Percentiles rank a stretch among this genome's conserved stretches.
Conservation (phyloP, 1,140 invertebrate species). For the Ceratitis capitata region DNA sequence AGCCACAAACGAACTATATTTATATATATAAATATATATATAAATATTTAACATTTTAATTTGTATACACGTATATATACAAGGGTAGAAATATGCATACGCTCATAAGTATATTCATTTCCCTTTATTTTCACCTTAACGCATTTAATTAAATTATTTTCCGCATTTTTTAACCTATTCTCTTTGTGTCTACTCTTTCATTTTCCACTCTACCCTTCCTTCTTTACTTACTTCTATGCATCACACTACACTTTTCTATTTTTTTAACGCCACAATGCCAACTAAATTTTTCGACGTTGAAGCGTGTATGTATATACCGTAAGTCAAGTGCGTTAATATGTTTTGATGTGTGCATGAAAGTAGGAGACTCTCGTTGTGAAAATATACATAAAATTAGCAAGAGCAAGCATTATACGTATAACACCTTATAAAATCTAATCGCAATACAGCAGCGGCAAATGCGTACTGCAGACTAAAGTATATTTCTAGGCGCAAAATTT, state of each 20-base stretch:
- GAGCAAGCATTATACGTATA: not conserved
- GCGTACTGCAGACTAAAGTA: not conserved
- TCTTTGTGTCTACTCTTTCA: not conserved
- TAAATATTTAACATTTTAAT: not conserved
- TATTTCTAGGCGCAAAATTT: not conserved
- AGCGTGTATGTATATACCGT: not conserved
- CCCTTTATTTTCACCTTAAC: not conserved
- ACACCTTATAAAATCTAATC: not conserved
- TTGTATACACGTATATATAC: not conserved
- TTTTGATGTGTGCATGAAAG: not conserved
- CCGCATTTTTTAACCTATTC: not conserved
- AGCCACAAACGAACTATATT: too few species aligned
- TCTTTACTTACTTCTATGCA: not conserved
- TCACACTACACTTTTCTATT: not conserved
- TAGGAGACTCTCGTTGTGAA: not conserved
- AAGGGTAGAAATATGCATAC: too few species aligned
- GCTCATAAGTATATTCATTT: not conserved
- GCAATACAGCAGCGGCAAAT: not conserved
- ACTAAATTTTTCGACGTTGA: not conserved
- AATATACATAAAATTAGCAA: not conserved
- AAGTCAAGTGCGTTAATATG: too few species aligned
- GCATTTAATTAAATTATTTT: not conserved
- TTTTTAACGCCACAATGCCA: not conserved
- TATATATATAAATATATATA: not conserved
- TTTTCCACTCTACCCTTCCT: not conserved